phyloP scores from a whole-genome alignment of 2,797 vertebrate species.

The Ctenopoma multispine region DNA sequence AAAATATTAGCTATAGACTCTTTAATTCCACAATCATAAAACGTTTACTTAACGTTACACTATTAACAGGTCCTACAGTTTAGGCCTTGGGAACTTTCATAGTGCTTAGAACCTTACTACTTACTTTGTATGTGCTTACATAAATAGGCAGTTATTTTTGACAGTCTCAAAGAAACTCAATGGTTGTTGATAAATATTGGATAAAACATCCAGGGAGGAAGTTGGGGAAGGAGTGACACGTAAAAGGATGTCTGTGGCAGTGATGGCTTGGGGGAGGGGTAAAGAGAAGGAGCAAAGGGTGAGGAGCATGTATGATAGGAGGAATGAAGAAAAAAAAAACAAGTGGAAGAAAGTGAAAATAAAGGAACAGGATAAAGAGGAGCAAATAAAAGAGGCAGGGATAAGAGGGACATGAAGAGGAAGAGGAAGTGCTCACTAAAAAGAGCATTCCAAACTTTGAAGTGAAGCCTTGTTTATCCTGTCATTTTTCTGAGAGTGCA shows the following conservation, averaged over 20 bases:
- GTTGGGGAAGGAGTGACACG: conserved; percentile 31
- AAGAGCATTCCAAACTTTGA: conserved; percentile 37
- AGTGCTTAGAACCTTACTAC: conserved; percentile 13
- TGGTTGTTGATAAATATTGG: conserved; percentile 56
- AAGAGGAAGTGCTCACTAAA: conserved; percentile 32
- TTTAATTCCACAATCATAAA: too few species aligned
- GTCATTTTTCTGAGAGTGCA: conserved; percentile 30
- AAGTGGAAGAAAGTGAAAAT: conserved; percentile 18
- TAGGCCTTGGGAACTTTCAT: neutral
- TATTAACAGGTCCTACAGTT: neutral
- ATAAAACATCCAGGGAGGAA: conserved; percentile 47
- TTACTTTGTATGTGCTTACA: conserved; percentile 22
- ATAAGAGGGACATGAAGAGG: conserved; percentile 31
- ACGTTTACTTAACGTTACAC: too few species aligned
- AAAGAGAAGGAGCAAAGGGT: conserved; percentile 31
- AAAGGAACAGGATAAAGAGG: conserved; percentile 11
- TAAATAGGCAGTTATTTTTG: conserved; percentile 34
- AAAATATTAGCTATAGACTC: too few species aligned
- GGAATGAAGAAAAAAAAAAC: conserved; percentile 16
- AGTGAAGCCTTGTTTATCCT: conserved; percentile 49
- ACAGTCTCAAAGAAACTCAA: conserved; percentile 47
- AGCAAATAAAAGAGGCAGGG: conserved; percentile 20
- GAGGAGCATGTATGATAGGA: conserved; percentile 32
- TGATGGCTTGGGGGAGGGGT: conserved; percentile 28
- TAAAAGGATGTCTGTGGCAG: conserved; percentile 24